phyloP scores from a whole-genome alignment of 2,888 invertebrate species.

The Melinopterus prodromus region DNA sequence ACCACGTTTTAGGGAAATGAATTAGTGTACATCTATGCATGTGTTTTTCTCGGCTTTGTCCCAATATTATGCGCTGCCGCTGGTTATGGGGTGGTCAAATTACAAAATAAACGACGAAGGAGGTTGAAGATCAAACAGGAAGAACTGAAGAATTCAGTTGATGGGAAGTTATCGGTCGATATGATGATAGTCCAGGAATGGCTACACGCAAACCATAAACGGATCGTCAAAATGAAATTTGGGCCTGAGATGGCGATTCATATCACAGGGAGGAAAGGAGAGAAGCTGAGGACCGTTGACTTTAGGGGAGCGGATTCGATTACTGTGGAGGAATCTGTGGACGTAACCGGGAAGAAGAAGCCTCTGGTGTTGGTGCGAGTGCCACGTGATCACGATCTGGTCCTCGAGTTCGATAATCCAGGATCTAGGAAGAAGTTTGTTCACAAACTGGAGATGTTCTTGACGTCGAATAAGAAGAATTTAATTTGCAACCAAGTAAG shows the following conservation, averaged over 20 bases:
- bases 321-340: constrained; percentile 90
- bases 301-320: constrained; percentile 80
- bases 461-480: constrained; percentile 83
- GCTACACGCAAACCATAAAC: constrained; percentile 91
- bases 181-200: constrained; percentile 95
- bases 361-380: constrained; percentile 85
- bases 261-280: constrained; percentile 90
- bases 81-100: constrained; percentile 91
- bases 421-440: constrained; percentile 86
- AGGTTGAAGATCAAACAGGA: constrained; percentile 85
- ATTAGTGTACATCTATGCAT: constrained; percentile 95
- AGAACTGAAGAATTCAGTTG: constrained; percentile 61
- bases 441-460: constrained; percentile 85
- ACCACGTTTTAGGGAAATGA: constrained; percentile 81
- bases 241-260: constrained; percentile 89
- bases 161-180: constrained; percentile 77
- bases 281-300: constrained; percentile 84
- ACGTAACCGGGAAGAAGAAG: constrained; percentile 74
- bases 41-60: constrained; percentile 89
- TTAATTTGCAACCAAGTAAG: constrained; percentile 74
- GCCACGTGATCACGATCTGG: constrained; percentile 90
- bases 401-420: constrained; percentile 87
- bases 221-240: constrained; percentile 87
- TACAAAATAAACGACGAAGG: constrained; percentile 85
- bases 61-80: constrained; percentile 92